Base-by-base conservation (phyloP, 1,140 invertebrate species). In the Dermatophagoides farinae region DNA sequence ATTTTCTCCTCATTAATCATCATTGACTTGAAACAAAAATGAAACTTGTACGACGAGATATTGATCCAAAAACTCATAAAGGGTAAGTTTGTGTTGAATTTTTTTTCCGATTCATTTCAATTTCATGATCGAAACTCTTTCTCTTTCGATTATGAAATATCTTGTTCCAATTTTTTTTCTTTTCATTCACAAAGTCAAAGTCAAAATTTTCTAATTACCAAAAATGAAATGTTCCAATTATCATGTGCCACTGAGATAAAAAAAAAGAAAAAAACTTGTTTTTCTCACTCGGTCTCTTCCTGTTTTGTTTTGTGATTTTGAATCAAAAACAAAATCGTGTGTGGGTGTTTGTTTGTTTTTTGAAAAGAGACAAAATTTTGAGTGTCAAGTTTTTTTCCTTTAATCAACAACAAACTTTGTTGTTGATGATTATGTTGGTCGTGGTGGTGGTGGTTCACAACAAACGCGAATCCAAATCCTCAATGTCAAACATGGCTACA, bases 51-150 rank as follows among this genome's bases (percentile, higher is more conserved):
- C 16, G 23, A 23, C 14, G 25, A 6, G 16, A 55, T 44, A 55
- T 55, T 23, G 53, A 55, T 23, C 41, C 14, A 11, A 55, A 55
- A 25, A 23, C 5, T 23, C 2, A 55, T 6, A 5, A 55, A 6
- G 53, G 53, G 53, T 55, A 40, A 55, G 53, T 55, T 11, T 55
- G 1, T 50, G 11, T 50, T 23, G 38, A 44, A 5, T n/a, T 55
- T n/a, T 1, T n/a, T n/a, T 12, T 55, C 39, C 12, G 5, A 14
- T 11, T 6, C 5, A 5, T n/a, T 31, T 53, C 51, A 53, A 20
- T 53, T 53, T 53, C 16, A 22, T 22, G 50, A n/a, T 38, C 37
- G 11, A 53, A 51, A 46, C 53, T 55, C 39, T 61, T 18, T 39
- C 22, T 61, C 57, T 39, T 14, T 61, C 25, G 10, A 59, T n/a